Evolutionary conservation across 2,113 vertebrate genomes (phyloP).

Genomic region (Pongo abelii): DNA sequence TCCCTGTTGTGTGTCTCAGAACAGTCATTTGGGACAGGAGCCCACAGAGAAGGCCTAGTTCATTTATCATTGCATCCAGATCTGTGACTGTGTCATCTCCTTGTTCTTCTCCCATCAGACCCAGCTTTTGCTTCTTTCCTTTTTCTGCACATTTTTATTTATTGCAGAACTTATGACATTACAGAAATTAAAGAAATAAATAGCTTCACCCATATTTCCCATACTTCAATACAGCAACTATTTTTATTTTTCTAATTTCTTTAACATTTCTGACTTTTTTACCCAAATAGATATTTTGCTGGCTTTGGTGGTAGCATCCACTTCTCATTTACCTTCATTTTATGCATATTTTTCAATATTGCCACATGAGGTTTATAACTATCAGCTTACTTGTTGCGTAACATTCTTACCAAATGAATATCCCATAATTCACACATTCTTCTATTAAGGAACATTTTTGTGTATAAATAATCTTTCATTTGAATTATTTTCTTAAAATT

Average conservation of each 20-base stretch:
- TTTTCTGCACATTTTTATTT: not conserved
- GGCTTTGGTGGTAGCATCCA: too few relatives aligned
- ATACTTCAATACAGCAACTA: not conserved
- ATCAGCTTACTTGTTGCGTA: not conserved
- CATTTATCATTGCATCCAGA: rapidly evolving
- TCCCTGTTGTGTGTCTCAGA: rapidly evolving
- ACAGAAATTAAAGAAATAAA: not conserved
- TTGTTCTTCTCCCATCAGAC: not conserved
- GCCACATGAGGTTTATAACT: not conserved
- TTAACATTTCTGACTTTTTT: not conserved
- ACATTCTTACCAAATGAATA: too few relatives aligned
- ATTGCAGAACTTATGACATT: not conserved
- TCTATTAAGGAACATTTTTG: not conserved
- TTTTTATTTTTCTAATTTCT: not conserved
- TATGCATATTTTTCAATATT: not conserved
- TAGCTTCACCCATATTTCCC: not conserved
- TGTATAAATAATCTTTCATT: not conserved
- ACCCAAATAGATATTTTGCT: not conserved
- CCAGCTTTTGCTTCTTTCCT: not conserved
- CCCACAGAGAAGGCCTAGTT: not conserved
- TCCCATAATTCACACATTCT: not conserved
- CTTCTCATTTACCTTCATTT: not conserved
- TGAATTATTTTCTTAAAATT: not conserved
- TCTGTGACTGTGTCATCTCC: rapidly evolving
- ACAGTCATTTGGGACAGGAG: rapidly evolving